These are phyloP conservation scores for Pristionchus exspectatus DNA, from an alignment of 2,888 invertebrate genomes.

Conservation along the genomic window DNA sequence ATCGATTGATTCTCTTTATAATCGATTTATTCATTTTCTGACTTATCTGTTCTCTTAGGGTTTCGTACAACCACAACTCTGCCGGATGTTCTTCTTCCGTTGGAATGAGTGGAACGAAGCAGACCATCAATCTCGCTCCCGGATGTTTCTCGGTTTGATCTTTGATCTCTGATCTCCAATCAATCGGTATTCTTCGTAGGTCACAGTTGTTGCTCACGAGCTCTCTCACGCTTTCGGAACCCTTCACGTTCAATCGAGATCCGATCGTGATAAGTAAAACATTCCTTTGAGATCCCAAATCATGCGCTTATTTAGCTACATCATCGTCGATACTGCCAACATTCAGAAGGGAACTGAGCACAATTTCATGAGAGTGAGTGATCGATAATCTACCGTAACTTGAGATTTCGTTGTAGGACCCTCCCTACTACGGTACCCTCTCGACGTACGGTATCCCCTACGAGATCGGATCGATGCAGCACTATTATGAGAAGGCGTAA, in stretches of 20 bases:
- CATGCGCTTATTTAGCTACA: background rate
- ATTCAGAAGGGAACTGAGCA: constrained; percentile 37
- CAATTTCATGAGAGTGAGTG: constrained; percentile 28
- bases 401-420: background rate
- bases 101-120: constrained; percentile 1
- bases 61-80: constrained; percentile 8
- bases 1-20: background rate
- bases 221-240: constrained; percentile 41
- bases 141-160: constrained; percentile 30
- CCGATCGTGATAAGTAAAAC: constrained; percentile 23
- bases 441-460: constrained; percentile 46
- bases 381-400: constrained; percentile 11
- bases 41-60: background rate
- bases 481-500: constrained; percentile 28
- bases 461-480: constrained; percentile 53
- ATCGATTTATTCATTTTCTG: background rate
- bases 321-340: constrained; percentile 40
- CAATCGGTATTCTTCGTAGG: constrained; percentile 6
- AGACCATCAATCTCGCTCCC: constrained; percentile 35
- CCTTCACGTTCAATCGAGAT: constrained; percentile 53
- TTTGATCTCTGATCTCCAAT: background rate
- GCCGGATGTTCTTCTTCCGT: constrained; percentile 9
- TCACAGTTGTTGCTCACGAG: constrained; percentile 50
- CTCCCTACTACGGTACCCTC: constrained; percentile 38
- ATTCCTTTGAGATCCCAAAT: background rate